A percentile compares a stretch with the other conserved stretches of the same genome.
Conservation (phyloP, 2,113 vertebrate species). For the Pygoscelis antarcticus region DNA sequence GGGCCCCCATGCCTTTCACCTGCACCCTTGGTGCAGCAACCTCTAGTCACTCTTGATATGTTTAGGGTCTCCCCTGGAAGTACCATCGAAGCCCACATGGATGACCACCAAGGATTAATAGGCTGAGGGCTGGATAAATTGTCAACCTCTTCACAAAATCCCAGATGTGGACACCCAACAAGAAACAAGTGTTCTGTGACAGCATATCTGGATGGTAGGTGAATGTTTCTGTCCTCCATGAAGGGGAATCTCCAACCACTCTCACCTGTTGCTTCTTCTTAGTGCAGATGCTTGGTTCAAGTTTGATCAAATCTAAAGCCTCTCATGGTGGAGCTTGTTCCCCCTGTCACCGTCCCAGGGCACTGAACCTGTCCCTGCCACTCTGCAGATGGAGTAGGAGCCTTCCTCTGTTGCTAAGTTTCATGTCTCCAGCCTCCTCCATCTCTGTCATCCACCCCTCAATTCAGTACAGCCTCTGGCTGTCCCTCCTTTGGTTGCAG, state of each 20-base stretch:
- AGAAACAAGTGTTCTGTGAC: not conserved
- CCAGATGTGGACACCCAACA: not conserved
- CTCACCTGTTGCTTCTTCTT: not conserved
- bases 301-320: not conserved
- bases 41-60: not conserved
- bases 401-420: not conserved
- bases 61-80: not conserved
- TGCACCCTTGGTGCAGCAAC: not conserved
- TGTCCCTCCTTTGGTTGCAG: not conserved
- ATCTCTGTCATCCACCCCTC: not conserved
- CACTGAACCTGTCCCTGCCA: not conserved
- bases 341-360: not conserved
- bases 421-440: not conserved
- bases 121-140: not conserved
- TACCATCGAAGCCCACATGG: not conserved
- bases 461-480: not conserved
- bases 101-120: not conserved
- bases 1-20: not conserved
- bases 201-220: not conserved
- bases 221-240: not conserved
- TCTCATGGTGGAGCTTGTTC: not conserved
- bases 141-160: not conserved
- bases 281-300: not conserved
- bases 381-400: not conserved
- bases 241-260: not conserved